Conservation (phyloP, 2,113 vertebrate species). For the Balaenoptera acutorostrata region DNA sequence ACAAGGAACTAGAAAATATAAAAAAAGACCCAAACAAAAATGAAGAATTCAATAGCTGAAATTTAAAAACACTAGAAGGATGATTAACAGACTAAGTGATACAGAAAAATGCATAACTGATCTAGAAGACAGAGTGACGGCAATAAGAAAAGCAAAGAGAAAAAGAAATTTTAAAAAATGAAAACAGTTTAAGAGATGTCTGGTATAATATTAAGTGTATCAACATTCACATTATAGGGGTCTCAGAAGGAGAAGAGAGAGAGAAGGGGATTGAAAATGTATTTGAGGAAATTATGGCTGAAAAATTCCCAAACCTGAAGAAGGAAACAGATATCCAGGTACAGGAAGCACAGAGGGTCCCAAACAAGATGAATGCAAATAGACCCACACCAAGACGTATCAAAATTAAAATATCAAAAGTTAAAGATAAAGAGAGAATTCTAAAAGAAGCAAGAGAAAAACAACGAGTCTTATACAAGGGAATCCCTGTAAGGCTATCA, state of each 20-base stretch:
- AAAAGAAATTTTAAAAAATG: not conserved
- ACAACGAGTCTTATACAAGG: not conserved
- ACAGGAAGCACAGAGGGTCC: not conserved
- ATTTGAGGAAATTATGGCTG: not conserved
- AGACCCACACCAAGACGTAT: not conserved
- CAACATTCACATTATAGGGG: not conserved
- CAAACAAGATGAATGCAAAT: not conserved
- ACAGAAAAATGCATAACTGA: not conserved
- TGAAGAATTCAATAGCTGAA: not conserved
- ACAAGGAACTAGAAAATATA: not conserved
- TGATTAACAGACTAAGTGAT: not conserved
- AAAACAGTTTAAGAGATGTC: not conserved
- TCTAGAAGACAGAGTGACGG: not conserved
- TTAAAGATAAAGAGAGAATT: not conserved
- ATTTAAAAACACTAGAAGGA: not conserved
- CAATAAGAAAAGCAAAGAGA: not conserved
- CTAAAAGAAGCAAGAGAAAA: not conserved
- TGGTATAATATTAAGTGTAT: not conserved
- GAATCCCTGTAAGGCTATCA: not conserved
- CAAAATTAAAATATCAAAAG: not conserved
- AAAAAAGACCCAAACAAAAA: not conserved
- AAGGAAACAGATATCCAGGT: not conserved
- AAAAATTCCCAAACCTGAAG: not conserved
- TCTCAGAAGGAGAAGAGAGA: not conserved
- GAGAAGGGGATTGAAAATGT: not conserved